Percentiles rank a stretch among this genome's conserved stretches.
phyloP scores from a whole-genome alignment of 2,797 vertebrate species.

The Sphaeramia orbicularis region DNA sequence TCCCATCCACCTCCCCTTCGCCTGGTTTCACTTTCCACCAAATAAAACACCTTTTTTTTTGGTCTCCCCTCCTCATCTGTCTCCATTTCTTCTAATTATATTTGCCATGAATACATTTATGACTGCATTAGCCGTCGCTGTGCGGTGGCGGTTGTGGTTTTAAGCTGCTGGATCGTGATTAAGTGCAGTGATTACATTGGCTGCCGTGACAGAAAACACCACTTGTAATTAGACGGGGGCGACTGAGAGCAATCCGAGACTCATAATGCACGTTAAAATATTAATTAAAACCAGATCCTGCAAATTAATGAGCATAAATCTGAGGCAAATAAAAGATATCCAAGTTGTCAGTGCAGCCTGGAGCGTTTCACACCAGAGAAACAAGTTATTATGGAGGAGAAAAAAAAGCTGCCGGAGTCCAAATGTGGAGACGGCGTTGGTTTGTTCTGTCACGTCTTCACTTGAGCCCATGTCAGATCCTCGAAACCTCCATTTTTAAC shows the following conservation, averaged over 20 bases:
- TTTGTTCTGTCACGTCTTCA: no score
- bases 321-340: neutral
- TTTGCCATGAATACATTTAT: conserved; percentile 66
- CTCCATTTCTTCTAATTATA: conserved; percentile 53
- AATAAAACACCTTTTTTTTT: conserved; percentile 2
- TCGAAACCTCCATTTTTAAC: no score
- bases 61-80: conserved; percentile 20
- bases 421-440: no score
- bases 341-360: neutral
- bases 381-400: neutral
- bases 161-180: conserved; percentile 48
- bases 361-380: neutral
- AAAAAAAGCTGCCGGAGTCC: no score
- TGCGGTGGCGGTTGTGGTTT: conserved; percentile 26
- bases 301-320: neutral
- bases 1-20: neutral
- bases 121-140: conserved; percentile 38
- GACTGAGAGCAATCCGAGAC: neutral
- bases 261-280: conserved; percentile 2
- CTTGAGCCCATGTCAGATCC: no score
- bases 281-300: conserved; percentile 1
- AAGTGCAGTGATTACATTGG: conserved; percentile 44
- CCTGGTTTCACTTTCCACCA: neutral
- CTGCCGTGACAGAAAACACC: conserved; percentile 41
- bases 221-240: conserved; percentile 30